Base-by-base conservation (phyloP, 2,888 invertebrate species). In the Ischnura elegans region DNA sequence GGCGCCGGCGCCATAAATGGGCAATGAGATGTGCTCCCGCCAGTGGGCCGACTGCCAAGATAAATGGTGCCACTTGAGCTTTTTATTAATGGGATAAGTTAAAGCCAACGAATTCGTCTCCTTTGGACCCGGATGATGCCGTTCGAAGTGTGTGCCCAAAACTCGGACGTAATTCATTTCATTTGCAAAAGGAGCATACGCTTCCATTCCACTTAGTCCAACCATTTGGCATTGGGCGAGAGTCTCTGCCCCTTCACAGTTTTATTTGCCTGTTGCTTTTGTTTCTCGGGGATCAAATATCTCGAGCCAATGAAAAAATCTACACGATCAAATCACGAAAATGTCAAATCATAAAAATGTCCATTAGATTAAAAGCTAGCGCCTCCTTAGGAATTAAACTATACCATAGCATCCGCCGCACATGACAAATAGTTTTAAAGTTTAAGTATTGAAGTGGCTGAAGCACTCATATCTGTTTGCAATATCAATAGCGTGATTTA, bases 81-180 rank as follows among this genome's bases (percentile, higher is more conserved):
- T 76, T 76, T 76, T 76, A 76, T 76, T 76, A 76, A 76, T 76
- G 76, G 36, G 76, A 76, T 76, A 76, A 76, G 76, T 76, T 76
- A 76, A 76, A 76, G 76, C 76, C 76, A 76, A 76, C 76, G 76
- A 76, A 76, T 76, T 36, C 76, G 36, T 76, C 76, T 76, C 76
- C 76, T 76, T 76, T 76, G 76, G 76, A 76, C 36, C 76, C 76
- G 61, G 61, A 61, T 76, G 76, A 76, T 76, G 76, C 76, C 76
- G 29, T 76, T 76, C 76, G 76, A 76, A 76, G 10, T 36, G 76
- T 36, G 76, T 76, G 76, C 36, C 36, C 76, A 76, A 76, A 76
- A 76, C 36, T 76, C 76, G 76, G 76, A 76, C 76, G 36, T 76
- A 36, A 76, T 76, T 76, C 76, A 76, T 76, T 36, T 76, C 76